phyloP scores from a whole-genome alignment of 2,113 vertebrate species.

The Macquaria ambigua region DNA sequence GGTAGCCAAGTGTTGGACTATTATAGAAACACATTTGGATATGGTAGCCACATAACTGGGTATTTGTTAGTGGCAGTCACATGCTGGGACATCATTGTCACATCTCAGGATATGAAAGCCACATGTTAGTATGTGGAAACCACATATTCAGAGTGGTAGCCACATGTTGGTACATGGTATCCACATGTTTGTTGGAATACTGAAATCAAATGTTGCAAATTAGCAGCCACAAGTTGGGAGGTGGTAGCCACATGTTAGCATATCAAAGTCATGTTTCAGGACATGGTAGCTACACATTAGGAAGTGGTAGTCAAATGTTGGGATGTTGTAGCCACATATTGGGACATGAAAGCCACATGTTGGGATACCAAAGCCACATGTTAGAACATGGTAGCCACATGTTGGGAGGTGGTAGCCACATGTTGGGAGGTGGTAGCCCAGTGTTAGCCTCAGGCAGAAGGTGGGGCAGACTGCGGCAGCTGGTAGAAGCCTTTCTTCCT shows the following conservation, averaged over 20 bases:
- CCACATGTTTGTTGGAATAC: not conserved
- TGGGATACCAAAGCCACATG: not conserved
- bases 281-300: not conserved
- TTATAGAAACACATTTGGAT: not conserved
- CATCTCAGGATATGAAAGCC: not conserved
- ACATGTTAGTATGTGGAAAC: not conserved
- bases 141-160: not conserved
- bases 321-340: not conserved
- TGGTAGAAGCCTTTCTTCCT: constrained; percentile 81
- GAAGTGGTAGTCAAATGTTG: not conserved
- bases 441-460: constrained; percentile 40
- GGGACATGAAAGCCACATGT: no score
- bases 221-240: not conserved
- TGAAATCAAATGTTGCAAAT: not conserved
- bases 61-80: not conserved
- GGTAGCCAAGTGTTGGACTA: not conserved
- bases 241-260: not conserved
- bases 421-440: not conserved
- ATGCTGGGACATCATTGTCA: not conserved
- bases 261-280: not conserved
- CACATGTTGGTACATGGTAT: not conserved
- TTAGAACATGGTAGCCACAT: not conserved
- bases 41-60: not conserved
- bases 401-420: not conserved
- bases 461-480: constrained; percentile 64